Evolutionary conservation across 2,113 vertebrate genomes (phyloP).

Genomic region (Aythya baeri): DNA sequence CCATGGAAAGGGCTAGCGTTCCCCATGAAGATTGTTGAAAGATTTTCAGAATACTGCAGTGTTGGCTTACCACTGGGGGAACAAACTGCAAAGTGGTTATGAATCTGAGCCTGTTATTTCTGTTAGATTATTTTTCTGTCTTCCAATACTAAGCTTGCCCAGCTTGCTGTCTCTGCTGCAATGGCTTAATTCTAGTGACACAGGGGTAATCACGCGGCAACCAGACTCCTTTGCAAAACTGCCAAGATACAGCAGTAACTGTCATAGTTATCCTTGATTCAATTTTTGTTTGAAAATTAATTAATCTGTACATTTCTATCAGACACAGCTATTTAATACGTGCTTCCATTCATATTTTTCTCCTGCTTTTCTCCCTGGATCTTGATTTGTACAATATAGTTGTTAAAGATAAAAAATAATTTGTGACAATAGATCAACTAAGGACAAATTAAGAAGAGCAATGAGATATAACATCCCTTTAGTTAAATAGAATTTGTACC

Average conservation of each 20-base stretch:
- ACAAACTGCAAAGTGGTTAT: not conserved
- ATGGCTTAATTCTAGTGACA: not conserved
- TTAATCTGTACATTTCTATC: not conserved
- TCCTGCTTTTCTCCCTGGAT: not conserved
- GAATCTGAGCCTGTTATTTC: not conserved
- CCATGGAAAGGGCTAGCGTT: not conserved
- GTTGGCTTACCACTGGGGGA: not conserved
- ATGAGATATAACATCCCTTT: not conserved
- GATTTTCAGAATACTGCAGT: not conserved
- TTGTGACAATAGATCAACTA: not conserved
- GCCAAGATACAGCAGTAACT: constrained; percentile 9
- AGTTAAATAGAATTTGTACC: not conserved
- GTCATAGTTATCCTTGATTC: not conserved
- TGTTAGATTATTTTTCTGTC: not conserved
- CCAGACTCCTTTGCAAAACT: not conserved
- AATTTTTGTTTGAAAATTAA: constrained; percentile 21
- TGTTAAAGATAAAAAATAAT: not conserved
- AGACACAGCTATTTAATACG: not conserved
- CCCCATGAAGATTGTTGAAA: not conserved
- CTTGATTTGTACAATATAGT: not conserved
- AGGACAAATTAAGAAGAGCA: not conserved
- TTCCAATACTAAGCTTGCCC: not conserved
- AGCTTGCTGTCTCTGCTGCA: not conserved
- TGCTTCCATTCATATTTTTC: not conserved
- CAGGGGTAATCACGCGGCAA: not conserved